Percentiles rank a stretch among this genome's conserved stretches.
These are phyloP conservation scores for Sinocyclocheilus maitianheensis DNA, from an alignment of 2,113 vertebrate species.

Conservation along the genomic window DNA sequence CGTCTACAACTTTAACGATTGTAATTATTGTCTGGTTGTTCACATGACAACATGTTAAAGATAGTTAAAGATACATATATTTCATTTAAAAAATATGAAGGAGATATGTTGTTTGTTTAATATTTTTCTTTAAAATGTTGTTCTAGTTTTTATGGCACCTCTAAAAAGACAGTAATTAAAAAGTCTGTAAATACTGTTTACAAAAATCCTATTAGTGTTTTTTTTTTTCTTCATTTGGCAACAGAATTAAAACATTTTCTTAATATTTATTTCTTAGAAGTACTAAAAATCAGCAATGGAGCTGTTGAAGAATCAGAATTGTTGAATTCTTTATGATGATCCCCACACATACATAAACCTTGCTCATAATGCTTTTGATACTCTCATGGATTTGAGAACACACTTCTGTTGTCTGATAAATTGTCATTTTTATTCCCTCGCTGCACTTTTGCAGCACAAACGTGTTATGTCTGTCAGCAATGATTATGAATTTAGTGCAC, in stretches of 20 bases:
- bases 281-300: too few species aligned
- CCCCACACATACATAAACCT: too few species aligned
- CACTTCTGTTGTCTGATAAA: conserved; percentile 20
- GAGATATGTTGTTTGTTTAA: neutral
- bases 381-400: neutral
- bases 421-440: conserved; percentile 8
- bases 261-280: neutral
- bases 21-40: neutral
- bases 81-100: neutral
- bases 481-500: conserved; percentile 55
- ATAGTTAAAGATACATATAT: neutral
- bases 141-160: neutral
- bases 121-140: neutral
- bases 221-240: neutral
- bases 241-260: neutral
- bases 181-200: neutral
- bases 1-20: neutral
- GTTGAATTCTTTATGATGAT: neutral
- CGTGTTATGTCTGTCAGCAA: conserved; percentile 52
- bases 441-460: conserved; percentile 49
- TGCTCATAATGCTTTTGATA: neutral
- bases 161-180: neutral
- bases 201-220: neutral
- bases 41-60: neutral
- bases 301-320: neutral